Evolutionary conservation across 2,797 vertebrate genomes (phyloP), one percentile per base, ranked within the genome.

Genomic region (Menidia menidia): DNA sequence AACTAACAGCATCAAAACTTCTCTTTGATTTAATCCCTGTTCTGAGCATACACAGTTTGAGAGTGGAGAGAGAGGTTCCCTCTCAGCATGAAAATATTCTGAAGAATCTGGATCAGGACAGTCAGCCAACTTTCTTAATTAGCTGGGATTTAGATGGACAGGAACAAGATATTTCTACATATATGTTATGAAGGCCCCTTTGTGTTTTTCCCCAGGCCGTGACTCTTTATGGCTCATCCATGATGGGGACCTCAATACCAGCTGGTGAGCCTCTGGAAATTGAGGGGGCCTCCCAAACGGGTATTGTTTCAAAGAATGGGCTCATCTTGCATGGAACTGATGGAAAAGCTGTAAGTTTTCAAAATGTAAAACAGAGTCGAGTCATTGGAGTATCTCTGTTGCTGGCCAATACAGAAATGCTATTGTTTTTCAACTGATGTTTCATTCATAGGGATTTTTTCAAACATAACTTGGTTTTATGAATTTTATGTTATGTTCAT

Each of bases 291-390:
- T 79, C 92, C 67, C 95, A 94, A 77, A 93, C 96, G 1, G 95
- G 96, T 43, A 80, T 97, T 48, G 89, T 99, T 80, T 95, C 97
- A 75, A 96, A 95, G 89, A 96, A 92, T 0, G 98, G 98, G 2
- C 94, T 99, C 0, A 92, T 98, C 3, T 25, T 99, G 58, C 96
- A 95, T 43, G 98, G 98, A 35, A 95, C 92, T 0, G 97, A 99
- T 60, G 95, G 94, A 11, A 97, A 98, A 86, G 94, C 95, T 75
- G 97, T 99, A 90, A 94, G 96, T 93, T 32, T 43, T n/a, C 30
- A 12, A 3, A 6, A n/a, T 48, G 16, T 50, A 70, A 64, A 71
- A 62, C 64, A 25, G 60, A 0, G n/a, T 0, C 1, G n/a, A 56
- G 45, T 15, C 13, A 33, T 25, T 39, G 8, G 10, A 30, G 43